Conservation (phyloP, 2,797 vertebrate species). For the Taenioides sp. region DNA sequence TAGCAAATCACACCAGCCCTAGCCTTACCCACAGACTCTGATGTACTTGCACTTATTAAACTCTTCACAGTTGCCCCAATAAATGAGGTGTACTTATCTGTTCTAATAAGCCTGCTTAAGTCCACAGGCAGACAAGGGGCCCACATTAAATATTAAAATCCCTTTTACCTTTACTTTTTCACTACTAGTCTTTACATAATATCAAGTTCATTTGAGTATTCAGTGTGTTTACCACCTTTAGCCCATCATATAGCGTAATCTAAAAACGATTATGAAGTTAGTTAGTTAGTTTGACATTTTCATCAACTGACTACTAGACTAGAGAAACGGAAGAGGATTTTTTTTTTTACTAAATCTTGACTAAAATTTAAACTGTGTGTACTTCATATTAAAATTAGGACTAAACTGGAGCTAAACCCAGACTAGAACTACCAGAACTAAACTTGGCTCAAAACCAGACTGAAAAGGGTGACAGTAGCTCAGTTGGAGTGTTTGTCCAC, state of each 20-base stretch:
- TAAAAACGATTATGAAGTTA: no score
- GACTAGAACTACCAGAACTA: no score
- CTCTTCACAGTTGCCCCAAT: slow-evolving; percentile 1
- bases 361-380: no score
- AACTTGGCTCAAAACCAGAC: no score
- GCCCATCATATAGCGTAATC: background rate
- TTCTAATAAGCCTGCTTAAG: slow-evolving; percentile 5
- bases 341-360: no score
- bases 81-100: slow-evolving; percentile 18
- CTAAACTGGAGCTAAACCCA: no score
- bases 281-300: no score
- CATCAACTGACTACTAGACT: no score
- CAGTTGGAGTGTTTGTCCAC: no score
- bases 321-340: no score
- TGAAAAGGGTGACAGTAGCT: no score
- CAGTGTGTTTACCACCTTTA: slow-evolving; percentile 4
- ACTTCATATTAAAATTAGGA: no score
- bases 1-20: slow-evolving; percentile 33
- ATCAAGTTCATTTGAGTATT: background rate
- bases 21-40: slow-evolving; percentile 16
- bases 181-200: background rate
- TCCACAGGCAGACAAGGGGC: background rate
- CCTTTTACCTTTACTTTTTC: background rate
- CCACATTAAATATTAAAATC: slow-evolving; percentile 1
- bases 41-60: slow-evolving; percentile 24